Percentiles rank a stretch among this genome's conserved stretches.
phyloP scores from a whole-genome alignment of 1,140 invertebrate species.

The Agrilus planipennis region DNA sequence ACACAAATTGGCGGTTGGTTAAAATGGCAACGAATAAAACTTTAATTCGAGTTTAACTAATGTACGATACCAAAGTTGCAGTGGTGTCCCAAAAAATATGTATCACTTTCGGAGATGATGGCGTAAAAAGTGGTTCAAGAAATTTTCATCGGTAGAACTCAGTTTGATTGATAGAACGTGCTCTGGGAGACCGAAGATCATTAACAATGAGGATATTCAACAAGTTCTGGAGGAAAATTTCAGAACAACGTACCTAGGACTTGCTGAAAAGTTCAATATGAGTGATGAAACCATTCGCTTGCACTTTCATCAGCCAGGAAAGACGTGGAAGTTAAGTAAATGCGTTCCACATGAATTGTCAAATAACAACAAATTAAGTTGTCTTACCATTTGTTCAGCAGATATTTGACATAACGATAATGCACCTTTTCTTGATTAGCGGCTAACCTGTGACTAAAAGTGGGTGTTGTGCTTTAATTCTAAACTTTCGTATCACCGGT shows the following conservation, averaged over 20 bases:
- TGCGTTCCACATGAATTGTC: slow-evolving; percentile 1
- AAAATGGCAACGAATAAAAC: no score
- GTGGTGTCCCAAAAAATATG: background rate
- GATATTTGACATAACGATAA: background rate
- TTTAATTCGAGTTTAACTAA: no score
- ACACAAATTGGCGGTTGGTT: no score
- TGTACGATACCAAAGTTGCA: background rate
- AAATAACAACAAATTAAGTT: background rate
- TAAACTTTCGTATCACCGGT: slow-evolving; percentile 7
- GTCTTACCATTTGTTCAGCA: no score
- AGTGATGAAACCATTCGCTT: no score
- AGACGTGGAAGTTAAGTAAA: slow-evolving; percentile 4
- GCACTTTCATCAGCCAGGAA: background rate
- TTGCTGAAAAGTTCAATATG: no score
- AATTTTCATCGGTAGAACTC: background rate
- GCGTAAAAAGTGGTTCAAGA: background rate
- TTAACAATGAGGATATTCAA: background rate
- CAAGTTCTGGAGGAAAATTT: background rate
- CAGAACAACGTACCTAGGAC: no score
- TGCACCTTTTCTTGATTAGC: background rate
- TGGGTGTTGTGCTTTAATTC: slow-evolving; percentile 7
- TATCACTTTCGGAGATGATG: no score
- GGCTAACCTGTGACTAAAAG: no score
- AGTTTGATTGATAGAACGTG: background rate
- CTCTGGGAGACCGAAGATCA: background rate